Conservation (phyloP, 2,888 invertebrate species). For the Liposcelis brunnea region DNA sequence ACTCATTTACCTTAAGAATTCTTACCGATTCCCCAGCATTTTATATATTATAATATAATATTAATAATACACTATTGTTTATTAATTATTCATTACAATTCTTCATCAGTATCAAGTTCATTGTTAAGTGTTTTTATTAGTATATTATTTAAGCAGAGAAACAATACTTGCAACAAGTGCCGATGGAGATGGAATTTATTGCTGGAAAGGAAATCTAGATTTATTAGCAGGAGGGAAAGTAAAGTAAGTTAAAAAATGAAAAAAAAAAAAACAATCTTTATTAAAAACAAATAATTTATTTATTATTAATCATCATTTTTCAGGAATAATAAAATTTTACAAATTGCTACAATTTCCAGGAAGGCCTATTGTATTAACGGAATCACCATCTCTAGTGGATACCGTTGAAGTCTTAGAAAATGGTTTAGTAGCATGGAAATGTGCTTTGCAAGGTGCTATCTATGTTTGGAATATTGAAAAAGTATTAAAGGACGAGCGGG, state of each 20-base stretch:
- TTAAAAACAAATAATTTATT: too few relatives aligned
- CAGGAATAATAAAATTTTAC: too few relatives aligned
- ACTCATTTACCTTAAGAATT: too few relatives aligned
- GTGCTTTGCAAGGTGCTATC: conserved; percentile 20
- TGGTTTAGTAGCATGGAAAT: conserved; percentile 19
- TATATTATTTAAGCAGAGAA: conserved; percentile 15
- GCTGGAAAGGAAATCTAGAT: conserved; percentile 12
- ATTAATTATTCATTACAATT: too few relatives aligned
- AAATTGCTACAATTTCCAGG: conserved; percentile 7
- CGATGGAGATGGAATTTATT: conserved; percentile 17
- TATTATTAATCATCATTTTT: neutral
- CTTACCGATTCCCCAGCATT: too few relatives aligned
- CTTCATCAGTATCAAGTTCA: conserved; percentile 11
- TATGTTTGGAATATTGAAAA: conserved; percentile 19
- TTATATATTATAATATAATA: too few relatives aligned
- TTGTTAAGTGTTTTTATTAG: conserved; percentile 16
- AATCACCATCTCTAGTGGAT: conserved; percentile 17
- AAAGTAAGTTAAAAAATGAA: conserved; percentile 4
- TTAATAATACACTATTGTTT: too few relatives aligned
- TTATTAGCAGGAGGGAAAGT: neutral
- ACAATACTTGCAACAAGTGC: conserved; percentile 18
- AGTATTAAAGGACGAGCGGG: neutral
- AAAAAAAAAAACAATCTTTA: neutral
- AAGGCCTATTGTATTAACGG: neutral
- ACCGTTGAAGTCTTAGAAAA: conserved; percentile 18